Conservation (phyloP, 2,113 vertebrate genomes). For the Tetrao urogallus region DNA sequence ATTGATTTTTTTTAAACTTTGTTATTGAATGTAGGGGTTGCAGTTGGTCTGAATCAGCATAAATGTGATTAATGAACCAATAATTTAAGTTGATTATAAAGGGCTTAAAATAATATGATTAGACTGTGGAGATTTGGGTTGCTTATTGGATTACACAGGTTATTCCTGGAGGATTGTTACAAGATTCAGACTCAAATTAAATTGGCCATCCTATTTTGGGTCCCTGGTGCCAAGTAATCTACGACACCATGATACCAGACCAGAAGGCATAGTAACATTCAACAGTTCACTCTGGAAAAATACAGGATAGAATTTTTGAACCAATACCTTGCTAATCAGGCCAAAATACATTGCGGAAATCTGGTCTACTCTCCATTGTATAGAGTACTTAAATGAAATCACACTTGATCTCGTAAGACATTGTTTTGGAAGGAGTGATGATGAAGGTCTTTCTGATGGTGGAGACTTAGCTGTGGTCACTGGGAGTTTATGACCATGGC, state of each 20-base stretch:
- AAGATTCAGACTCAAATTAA: constrained; percentile 48
- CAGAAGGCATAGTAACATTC: neutral
- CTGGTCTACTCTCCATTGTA: neutral
- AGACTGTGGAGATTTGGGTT: constrained; percentile 37
- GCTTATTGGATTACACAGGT: constrained; percentile 65
- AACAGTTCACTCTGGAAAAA: neutral
- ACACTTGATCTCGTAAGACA: neutral
- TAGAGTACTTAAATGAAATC: neutral
- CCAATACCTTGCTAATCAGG: neutral
- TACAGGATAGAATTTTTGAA: neutral
- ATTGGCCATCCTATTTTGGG: neutral
- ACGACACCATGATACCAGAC: neutral
- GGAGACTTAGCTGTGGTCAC: neutral
- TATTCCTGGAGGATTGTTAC: constrained; percentile 44
- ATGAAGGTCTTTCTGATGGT: neutral
- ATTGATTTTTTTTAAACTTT: neutral
- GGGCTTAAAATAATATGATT: constrained; percentile 64
- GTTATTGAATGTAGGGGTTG: neutral
- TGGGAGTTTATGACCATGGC: neutral
- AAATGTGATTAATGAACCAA: constrained; percentile 57
- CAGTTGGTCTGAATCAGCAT: neutral
- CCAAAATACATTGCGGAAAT: neutral
- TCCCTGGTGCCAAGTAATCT: neutral
- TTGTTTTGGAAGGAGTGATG: neutral
- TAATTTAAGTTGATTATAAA: constrained; percentile 66